Conservation (phyloP, 2,888 invertebrate genomes). For the Limnephilus rhombicus region DNA sequence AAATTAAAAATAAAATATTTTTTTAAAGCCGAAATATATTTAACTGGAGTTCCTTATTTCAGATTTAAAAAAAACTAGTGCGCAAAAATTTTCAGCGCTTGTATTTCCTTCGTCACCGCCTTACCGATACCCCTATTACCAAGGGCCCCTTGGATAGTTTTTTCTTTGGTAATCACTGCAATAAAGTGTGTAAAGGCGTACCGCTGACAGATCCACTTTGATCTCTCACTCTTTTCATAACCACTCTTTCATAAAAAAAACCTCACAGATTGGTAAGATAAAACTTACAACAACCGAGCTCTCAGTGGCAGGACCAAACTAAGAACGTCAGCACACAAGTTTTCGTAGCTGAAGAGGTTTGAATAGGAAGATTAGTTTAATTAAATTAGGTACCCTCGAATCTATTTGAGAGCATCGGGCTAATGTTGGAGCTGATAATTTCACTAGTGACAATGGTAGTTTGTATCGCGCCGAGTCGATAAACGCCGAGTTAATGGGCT, state of each 20-base stretch:
- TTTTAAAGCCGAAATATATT: too few relatives aligned
- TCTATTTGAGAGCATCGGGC: not conserved
- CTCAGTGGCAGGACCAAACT: not conserved
- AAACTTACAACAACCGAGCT: not conserved
- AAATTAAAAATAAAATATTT: too few relatives aligned
- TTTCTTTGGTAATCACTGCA: not conserved
- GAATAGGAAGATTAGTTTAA: not conserved
- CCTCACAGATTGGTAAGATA: not conserved
- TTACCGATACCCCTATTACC: too few relatives aligned
- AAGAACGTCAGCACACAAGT: not conserved
- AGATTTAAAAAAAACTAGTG: too few relatives aligned
- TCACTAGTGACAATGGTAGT: conserved; percentile 18
- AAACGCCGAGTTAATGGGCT: conserved; percentile 35
- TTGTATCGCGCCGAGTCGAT: conserved; percentile 24
- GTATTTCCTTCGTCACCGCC: too few relatives aligned
- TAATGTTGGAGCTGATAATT: not conserved
- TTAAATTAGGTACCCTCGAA: not conserved
- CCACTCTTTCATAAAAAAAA: too few relatives aligned
- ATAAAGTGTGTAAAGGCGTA: not conserved
- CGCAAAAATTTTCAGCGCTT: too few relatives aligned
- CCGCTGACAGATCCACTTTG: not conserved
- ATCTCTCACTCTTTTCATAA: not conserved
- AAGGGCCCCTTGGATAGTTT: too few relatives aligned
- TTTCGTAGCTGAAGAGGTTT: not conserved
- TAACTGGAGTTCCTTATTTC: too few relatives aligned